Conservation (phyloP, 2,888 invertebrate species). For the Panopea generosa region DNA sequence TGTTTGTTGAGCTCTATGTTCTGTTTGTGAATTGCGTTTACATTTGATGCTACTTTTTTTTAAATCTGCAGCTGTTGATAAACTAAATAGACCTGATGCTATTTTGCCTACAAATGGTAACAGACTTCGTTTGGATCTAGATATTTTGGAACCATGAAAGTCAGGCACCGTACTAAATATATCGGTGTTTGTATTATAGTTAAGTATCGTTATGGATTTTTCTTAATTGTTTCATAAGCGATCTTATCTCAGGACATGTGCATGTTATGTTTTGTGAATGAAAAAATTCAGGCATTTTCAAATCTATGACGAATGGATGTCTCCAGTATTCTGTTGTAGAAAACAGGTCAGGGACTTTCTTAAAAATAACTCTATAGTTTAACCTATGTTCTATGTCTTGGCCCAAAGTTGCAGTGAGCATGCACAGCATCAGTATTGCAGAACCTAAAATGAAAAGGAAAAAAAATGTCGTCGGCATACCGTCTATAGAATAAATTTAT, state of each 20-base stretch:
- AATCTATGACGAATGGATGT: slow-evolving; percentile 13
- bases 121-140: background rate
- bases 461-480: too few species aligned
- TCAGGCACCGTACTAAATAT: too few species aligned
- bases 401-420: too few species aligned
- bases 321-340: slow-evolving; percentile 2
- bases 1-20: slow-evolving; percentile 1
- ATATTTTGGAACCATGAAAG: too few species aligned
- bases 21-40: background rate
- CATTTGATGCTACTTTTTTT: slow-evolving; percentile 9
- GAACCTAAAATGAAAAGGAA: too few species aligned
- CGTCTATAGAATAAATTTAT: too few species aligned
- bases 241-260: background rate
- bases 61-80: background rate
- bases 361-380: too few species aligned
- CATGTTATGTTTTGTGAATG: background rate
- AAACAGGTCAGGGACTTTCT: slow-evolving; percentile 8
- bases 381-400: too few species aligned
- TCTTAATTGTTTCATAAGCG: slow-evolving; percentile 3
- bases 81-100: slow-evolving; percentile 7
- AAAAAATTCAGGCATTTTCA: background rate
- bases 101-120: slow-evolving; percentile 9
- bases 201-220: too few species aligned
- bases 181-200: too few species aligned
- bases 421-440: too few species aligned